These are phyloP conservation scores for Sepioteuthis lessoniana DNA, from an alignment of 2,888 invertebrate species.

Conservation along the genomic window DNA sequence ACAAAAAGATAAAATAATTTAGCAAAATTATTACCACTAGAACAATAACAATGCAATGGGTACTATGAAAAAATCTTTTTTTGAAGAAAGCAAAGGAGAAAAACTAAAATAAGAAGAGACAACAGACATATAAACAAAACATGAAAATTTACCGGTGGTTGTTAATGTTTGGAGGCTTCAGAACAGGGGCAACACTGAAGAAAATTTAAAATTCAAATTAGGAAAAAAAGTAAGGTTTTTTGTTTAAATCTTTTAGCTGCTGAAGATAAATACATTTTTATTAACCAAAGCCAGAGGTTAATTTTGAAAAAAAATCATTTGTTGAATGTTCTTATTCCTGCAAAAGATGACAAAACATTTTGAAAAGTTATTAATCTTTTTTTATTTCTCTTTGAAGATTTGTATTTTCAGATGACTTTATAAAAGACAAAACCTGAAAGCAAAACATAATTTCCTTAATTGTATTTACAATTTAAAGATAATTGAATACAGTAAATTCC, in stretches of 20 bases:
- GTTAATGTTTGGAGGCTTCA: constrained; percentile 46
- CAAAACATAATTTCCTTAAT: too few relatives aligned
- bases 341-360: too few relatives aligned
- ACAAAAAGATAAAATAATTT: neutral
- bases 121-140: constrained; percentile 6
- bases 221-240: neutral
- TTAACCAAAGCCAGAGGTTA: neutral
- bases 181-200: constrained; percentile 24
- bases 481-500: too few relatives aligned
- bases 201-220: constrained; percentile 38
- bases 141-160: constrained; percentile 47
- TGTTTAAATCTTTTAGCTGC: neutral
- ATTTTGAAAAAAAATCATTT: too few relatives aligned
- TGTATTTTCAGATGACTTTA: too few relatives aligned
- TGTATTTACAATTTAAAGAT: too few relatives aligned
- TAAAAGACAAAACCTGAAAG: too few relatives aligned
- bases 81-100: neutral
- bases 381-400: too few relatives aligned
- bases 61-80: neutral
- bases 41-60: neutral
- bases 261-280: neutral
- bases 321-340: too few relatives aligned
- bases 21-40: neutral
- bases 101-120: neutral
- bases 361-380: too few relatives aligned